Percentiles rank a stretch among this genome's conserved stretches.
Evolutionary conservation across 1,140 invertebrate species (phyloP).

Genomic region (Ips typographus): DNA sequence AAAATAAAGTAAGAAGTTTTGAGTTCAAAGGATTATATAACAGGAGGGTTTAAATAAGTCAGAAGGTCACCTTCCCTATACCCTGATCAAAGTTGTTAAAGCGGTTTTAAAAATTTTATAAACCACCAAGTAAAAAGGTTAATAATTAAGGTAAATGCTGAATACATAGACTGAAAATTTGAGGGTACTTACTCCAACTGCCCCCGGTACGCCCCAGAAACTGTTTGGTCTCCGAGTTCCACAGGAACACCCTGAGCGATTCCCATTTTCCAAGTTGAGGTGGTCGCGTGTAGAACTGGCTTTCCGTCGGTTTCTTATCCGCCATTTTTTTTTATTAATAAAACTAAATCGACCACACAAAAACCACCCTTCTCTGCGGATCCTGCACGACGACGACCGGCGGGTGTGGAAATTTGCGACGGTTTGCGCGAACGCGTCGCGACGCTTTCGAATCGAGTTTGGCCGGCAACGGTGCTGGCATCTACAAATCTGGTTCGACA

Average conservation of each 20-base stretch:
- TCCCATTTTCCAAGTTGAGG: constrained; percentile 83
- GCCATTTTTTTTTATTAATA: constrained; percentile 57
- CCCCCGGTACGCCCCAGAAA: constrained; percentile 83
- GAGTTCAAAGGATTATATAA: too few relatives aligned
- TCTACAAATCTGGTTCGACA: too few relatives aligned
- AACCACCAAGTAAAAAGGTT: too few relatives aligned
- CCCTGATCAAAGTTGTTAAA: too few relatives aligned
- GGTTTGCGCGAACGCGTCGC: constrained; percentile 27
- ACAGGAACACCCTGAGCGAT: constrained; percentile 79
- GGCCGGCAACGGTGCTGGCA: too few relatives aligned
- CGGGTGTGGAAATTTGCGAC: constrained; percentile 24
- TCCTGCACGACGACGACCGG: constrained; percentile 24
- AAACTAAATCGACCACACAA: too few relatives aligned
- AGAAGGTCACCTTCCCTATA: too few relatives aligned
- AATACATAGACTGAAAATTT: too few relatives aligned
- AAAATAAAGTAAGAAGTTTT: too few relatives aligned
- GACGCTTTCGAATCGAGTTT: constrained; percentile 6
- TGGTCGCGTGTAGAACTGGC: constrained; percentile 76
- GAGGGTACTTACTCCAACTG: constrained; percentile 81
- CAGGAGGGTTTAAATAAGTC: too few relatives aligned
- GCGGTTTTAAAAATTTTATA: too few relatives aligned
- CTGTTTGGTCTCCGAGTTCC: constrained; percentile 85
- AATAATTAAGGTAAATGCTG: too few relatives aligned
- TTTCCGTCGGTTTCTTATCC: constrained; percentile 66
- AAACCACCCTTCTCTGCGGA: constrained; percentile 13